Evolutionary conservation across 2,888 invertebrate genomes (phyloP).

Genomic region (Isoperla grammatica): DNA sequence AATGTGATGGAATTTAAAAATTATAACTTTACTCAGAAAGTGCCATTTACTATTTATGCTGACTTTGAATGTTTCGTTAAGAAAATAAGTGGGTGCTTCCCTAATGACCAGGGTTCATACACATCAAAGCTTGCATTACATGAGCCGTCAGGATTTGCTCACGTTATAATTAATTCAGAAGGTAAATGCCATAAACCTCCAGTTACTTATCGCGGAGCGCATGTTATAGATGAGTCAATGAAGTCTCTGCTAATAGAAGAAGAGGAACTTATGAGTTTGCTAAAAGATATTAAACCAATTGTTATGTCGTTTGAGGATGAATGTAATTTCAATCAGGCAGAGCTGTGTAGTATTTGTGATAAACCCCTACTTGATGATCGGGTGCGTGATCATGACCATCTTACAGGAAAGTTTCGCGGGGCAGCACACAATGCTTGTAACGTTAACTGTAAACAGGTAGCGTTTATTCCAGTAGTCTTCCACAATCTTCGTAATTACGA

Average conservation of each 20-base stretch:
- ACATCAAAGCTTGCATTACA: background rate
- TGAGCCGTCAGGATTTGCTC: background rate
- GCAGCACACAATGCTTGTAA: no score
- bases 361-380: conserved; percentile 28
- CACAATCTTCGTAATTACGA: no score
- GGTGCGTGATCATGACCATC: conserved; percentile 36
- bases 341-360: conserved; percentile 34
- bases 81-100: background rate
- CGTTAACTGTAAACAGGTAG: no score
- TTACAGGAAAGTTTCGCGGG: no score
- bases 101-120: background rate
- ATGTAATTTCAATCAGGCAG: conserved; percentile 29
- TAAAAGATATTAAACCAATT: conserved; percentile 29
- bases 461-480: no score
- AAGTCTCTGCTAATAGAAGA: background rate
- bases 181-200: background rate
- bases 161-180: background rate
- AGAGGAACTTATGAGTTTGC: conserved; percentile 8
- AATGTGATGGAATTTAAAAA: background rate
- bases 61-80: background rate
- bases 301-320: conserved; percentile 29
- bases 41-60: background rate
- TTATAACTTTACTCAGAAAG: background rate
- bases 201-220: background rate
- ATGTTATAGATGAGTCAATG: background rate